phyloP scores from a whole-genome alignment of 2,797 vertebrate species.

The Hafferia zeledoni region DNA sequence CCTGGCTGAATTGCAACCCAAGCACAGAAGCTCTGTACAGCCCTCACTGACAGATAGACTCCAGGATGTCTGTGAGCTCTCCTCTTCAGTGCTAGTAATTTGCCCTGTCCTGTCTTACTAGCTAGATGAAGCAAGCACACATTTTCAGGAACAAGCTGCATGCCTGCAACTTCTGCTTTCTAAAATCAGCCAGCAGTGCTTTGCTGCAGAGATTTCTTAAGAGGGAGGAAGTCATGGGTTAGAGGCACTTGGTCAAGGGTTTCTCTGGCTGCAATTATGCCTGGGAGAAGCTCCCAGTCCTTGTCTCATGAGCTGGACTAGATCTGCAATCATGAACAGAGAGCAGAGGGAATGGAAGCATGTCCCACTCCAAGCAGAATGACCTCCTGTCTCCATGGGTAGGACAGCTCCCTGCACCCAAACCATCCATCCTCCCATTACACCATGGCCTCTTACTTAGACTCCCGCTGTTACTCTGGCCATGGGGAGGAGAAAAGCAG shows the following conservation, averaged over 20 bases:
- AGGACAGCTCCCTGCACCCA: neutral
- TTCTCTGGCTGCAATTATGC: neutral
- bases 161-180: neutral
- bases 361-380: neutral
- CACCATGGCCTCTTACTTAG: neutral
- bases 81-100: neutral
- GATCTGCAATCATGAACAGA: neutral
- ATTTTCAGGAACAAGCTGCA: neutral
- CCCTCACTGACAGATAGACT: neutral
- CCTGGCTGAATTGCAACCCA: neutral
- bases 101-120: neutral
- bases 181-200: neutral
- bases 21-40: neutral
- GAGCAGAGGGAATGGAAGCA: neutral
- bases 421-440: neutral
- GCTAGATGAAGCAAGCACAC: neutral
- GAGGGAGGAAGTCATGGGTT: conserved; percentile 1
- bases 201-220: neutral
- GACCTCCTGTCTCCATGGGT: neutral
- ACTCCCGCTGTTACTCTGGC: neutral
- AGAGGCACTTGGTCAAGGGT: neutral
- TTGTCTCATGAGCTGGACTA: neutral
- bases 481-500: neutral
- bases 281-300: neutral
- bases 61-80: neutral